phyloP scores from a whole-genome alignment of 2,888 invertebrate genomes.

The Chrysolina americana region DNA sequence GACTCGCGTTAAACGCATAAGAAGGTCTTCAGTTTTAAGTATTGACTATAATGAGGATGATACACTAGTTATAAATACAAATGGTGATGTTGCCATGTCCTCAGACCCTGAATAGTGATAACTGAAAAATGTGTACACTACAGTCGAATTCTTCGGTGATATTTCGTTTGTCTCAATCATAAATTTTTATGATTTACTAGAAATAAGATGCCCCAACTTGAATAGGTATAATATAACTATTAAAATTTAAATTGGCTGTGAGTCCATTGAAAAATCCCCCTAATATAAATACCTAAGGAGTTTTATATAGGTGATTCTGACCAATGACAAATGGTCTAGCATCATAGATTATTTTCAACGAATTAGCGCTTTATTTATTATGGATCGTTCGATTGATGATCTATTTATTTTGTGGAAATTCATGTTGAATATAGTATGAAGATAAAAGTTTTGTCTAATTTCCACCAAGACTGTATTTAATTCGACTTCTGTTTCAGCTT shows the following conservation, averaged over 20 bases:
- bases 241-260: not conserved
- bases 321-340: too few relatives aligned
- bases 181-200: not conserved
- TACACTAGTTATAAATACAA: constrained; percentile 79
- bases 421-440: too few relatives aligned
- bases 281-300: too few relatives aligned
- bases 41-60: constrained; percentile 84
- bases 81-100: constrained; percentile 75
- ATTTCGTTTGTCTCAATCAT: constrained; percentile 10
- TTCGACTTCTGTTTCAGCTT: too few relatives aligned
- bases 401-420: too few relatives aligned
- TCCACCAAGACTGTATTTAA: too few relatives aligned
- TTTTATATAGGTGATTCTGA: too few relatives aligned
- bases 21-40: constrained; percentile 80
- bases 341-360: too few relatives aligned
- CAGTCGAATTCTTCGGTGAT: constrained; percentile 25
- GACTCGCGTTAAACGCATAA: constrained; percentile 76
- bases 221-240: not conserved
- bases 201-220: not conserved
- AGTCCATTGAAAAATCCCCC: too few relatives aligned
- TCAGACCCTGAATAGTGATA: constrained; percentile 65
- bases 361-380: too few relatives aligned
- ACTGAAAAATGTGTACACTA: constrained; percentile 39
- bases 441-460: too few relatives aligned
- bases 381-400: too few relatives aligned